Evolutionary conservation across 2,113 vertebrate genomes (phyloP).

Genomic region (Lasiurus cinereus): DNA sequence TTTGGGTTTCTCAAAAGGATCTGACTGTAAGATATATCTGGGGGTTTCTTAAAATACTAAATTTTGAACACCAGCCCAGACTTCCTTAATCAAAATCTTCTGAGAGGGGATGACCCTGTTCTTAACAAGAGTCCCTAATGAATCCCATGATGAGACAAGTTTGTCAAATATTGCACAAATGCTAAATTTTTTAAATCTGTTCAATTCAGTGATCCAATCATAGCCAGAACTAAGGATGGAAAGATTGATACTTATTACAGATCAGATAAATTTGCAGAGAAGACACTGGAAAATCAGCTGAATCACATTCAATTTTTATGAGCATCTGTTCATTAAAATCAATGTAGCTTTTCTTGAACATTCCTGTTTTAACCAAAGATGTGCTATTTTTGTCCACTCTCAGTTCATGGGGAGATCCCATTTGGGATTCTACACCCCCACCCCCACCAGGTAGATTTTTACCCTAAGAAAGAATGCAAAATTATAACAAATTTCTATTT

Average conservation of each 20-base stretch:
- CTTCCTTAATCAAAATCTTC: conserved; percentile 6
- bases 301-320: not conserved
- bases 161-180: not conserved
- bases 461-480: conserved; percentile 8
- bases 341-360: not conserved
- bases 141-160: not conserved
- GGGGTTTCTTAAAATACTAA: not conserved
- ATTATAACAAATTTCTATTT: conserved; percentile 15
- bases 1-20: not conserved
- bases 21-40: not conserved
- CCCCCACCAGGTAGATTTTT: not conserved
- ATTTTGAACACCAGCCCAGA: not conserved
- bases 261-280: not conserved
- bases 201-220: not conserved
- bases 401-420: not conserved
- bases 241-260: not conserved
- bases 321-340: not conserved
- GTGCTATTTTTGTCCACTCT: not conserved
- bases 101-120: not conserved
- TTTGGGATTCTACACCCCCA: not conserved
- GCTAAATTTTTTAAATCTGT: not conserved
- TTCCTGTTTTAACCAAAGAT: not conserved
- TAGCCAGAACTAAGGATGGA: not conserved
- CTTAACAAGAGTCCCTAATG: not conserved
- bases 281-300: not conserved